phyloP scores from a whole-genome alignment of 30 jellyfish, hydroid and myxozoan species.

The Sanderia malayensis region DNA sequence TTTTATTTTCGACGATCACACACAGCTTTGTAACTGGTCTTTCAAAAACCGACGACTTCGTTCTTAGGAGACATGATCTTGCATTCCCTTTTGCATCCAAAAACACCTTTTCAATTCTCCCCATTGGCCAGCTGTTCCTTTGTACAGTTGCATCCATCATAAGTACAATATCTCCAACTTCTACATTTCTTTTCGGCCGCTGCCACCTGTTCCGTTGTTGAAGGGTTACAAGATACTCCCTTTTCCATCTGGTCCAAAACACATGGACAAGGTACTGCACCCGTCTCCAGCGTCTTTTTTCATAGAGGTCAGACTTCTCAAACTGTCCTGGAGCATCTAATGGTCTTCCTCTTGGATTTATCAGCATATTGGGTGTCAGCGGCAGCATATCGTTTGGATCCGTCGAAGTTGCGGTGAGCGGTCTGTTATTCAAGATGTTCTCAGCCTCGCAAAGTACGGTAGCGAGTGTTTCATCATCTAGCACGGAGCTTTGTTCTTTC shows the following conservation, averaged over 20 bases:
- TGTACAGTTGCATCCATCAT: conserved; percentile 12
- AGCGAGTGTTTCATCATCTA: neutral
- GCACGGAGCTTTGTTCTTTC: neutral
- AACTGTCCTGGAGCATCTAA: neutral
- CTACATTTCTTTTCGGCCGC: conserved; percentile 10
- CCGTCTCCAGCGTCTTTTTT: neutral
- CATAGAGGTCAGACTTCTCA: neutral
- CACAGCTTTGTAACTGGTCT: conserved; percentile 9
- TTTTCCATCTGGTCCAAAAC: neutral
- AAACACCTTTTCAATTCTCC: conserved; percentile 10
- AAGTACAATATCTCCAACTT: conserved; percentile 17
- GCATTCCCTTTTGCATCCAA: conserved; percentile 7
- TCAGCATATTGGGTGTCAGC: neutral
- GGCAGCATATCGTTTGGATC: neutral
- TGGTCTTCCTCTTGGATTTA: neutral
- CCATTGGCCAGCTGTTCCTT: conserved; percentile 15
- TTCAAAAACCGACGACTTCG: neutral
- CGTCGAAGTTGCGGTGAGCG: neutral
- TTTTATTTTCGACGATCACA: conserved; percentile 18
- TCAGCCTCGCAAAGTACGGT: neutral
- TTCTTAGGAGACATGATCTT: conserved; percentile 2
- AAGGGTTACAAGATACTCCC: neutral
- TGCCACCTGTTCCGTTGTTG: neutral
- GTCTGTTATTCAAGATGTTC: neutral
- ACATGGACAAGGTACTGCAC: neutral